phyloP scores from a whole-genome alignment of 1,140 invertebrate species.

The Hydropsyche tenuis region DNA sequence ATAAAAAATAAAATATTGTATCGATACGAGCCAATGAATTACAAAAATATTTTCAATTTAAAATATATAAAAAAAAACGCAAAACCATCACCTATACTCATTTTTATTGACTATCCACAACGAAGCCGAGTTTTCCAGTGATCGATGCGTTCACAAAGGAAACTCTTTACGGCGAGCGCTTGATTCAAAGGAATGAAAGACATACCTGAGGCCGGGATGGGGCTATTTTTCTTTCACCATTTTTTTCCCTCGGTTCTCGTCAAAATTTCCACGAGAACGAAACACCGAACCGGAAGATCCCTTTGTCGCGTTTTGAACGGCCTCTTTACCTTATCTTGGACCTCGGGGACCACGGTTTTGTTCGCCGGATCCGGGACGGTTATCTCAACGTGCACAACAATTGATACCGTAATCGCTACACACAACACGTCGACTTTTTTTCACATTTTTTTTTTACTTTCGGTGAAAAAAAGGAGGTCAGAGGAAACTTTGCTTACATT shows the following conservation, averaged over 20 bases:
- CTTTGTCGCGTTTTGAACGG: conserved; percentile 4
- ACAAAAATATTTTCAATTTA: too few species aligned
- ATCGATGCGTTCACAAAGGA: not conserved
- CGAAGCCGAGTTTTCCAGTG: not conserved
- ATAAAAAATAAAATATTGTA: too few species aligned
- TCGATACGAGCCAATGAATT: too few species aligned
- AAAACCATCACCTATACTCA: not conserved
- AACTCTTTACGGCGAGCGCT: not conserved
- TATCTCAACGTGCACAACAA: conserved; percentile 8
- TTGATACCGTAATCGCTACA: conserved; percentile 30
- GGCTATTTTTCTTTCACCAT: too few species aligned
- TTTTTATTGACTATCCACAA: not conserved
- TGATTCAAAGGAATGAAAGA: not conserved
- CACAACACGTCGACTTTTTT: not conserved
- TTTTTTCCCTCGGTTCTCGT: not conserved
- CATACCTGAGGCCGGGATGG: not conserved
- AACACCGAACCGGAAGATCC: conserved; percentile 26
- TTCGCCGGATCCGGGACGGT: conserved; percentile 2
- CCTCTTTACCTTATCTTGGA: conserved; percentile 21
- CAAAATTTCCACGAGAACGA: not conserved
- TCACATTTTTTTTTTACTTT: not conserved
- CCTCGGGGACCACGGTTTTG: conserved; percentile 26
- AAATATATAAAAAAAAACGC: not conserved
- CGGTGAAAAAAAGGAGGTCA: not conserved
- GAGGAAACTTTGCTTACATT: not conserved